These are phyloP conservation scores for Xiphophorus couchianus DNA, from an alignment of 2,113 vertebrate genomes.

Conservation along the genomic window DNA sequence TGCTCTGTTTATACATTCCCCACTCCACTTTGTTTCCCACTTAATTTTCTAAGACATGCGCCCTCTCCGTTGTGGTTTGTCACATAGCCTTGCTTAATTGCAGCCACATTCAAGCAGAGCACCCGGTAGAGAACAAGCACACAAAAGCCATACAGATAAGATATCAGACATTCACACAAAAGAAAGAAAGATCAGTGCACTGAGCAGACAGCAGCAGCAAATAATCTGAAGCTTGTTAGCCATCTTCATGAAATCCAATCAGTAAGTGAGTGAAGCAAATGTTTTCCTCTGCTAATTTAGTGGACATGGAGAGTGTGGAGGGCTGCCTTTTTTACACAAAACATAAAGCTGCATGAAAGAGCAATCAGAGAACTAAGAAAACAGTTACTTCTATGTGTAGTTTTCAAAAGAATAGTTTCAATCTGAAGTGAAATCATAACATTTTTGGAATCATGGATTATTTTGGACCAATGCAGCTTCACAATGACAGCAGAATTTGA, in stretches of 20 bases:
- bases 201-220: neutral
- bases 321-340: neutral
- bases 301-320: neutral
- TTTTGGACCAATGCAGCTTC: neutral
- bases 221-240: slow-evolving; percentile 10
- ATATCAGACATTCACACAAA: neutral
- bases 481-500: neutral
- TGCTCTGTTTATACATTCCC: neutral
- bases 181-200: neutral
- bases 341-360: neutral
- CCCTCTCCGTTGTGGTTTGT: neutral
- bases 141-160: neutral
- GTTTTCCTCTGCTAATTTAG: slow-evolving; percentile 6
- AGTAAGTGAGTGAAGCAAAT: neutral
- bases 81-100: slow-evolving; percentile 17
- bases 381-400: neutral
- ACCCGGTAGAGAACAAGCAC: neutral
- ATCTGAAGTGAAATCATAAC: neutral
- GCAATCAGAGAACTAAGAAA: neutral
- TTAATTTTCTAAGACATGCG: slow-evolving; percentile 7
- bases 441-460: neutral
- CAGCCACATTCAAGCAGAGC: neutral
- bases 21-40: neutral
- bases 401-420: neutral
- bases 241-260: neutral